Base-by-base conservation (phyloP, 2,888 invertebrate species). In the Cheilosia variabilis region DNA sequence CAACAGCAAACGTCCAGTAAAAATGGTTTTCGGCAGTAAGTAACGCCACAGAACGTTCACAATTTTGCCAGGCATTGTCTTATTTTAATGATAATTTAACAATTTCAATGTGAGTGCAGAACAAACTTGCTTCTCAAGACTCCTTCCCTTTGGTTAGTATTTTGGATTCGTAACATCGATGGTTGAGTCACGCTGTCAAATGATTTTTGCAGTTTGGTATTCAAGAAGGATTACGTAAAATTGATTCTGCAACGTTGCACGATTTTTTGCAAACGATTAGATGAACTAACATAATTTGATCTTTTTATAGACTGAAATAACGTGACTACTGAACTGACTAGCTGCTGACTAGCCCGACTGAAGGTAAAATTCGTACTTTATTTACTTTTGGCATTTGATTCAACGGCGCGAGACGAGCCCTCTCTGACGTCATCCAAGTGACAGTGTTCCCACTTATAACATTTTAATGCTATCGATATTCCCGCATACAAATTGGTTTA, bases 321-420 rank as follows among this genome's bases (percentile, higher is more conserved):
- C 63, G 47, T 66, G 22, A 66, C 65, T 60, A 47, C 41, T 65
- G 22, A 65, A n/a, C n/a, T n/a, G n/a, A n/a, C n/a, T n/a, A n/a
- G n/a, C n/a, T n/a, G n/a, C n/a, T n/a, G n/a, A n/a, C 65, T 60
- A 47, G 53, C 53, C 47, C 24, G 41, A 60, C 0, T 19, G 22
- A 19, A 9, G 19, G 13, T 10, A 13, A 4, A 13, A 37, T 37
- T 13, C 13, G 41, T 66, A 62, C 34, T 37, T 62, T 84, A 75
- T 84, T 84, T 84, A 60, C 73, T 47, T 73, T 72, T 63, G 22
- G 41, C 24, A 15, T 27, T 58, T 47, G 24, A 52, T 53, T 24
- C 57, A 63, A 63, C 45, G 45, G 65, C 45, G 17, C 17, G 24
- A 75, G 83, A 79, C 83, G 79, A 84, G 83, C 83, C 83, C 75